Conservation (phyloP, 2,113 vertebrate species). For the Donacobius atricapilla region DNA sequence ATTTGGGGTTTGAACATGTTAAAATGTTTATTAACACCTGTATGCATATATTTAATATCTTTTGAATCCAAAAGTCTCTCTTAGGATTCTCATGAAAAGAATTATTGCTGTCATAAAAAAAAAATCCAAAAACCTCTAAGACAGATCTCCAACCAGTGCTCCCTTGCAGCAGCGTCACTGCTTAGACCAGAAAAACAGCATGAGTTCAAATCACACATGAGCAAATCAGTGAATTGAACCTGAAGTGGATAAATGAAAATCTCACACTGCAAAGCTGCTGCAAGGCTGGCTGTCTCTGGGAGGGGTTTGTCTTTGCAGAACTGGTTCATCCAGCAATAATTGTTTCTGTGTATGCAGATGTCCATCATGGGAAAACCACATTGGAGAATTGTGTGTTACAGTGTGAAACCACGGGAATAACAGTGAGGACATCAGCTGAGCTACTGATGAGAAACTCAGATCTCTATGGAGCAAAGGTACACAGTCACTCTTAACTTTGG, state of each 20-base stretch:
- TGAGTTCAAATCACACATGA: neutral
- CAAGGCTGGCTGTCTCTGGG: neutral
- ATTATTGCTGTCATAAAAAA: neutral
- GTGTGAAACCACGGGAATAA: slow-evolving; percentile 91
- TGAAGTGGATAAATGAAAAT: neutral
- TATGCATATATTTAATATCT: neutral
- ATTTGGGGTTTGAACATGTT: neutral
- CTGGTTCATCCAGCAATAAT: neutral
- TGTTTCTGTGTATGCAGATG: slow-evolving; percentile 69
- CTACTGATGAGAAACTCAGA: slow-evolving; percentile 92
- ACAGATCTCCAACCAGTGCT: neutral
- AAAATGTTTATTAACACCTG: neutral
- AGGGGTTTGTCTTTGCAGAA: neutral
- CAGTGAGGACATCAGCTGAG: slow-evolving; percentile 84
- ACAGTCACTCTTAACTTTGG: neutral
- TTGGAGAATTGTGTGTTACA: slow-evolving; percentile 95
- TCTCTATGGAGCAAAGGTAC: slow-evolving; percentile 93
- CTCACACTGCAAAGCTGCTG: neutral
- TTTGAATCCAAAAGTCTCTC: neutral
- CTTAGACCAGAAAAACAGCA: neutral
- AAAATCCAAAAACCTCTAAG: neutral
- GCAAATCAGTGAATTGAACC: neutral
- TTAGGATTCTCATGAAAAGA: neutral
- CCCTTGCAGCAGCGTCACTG: neutral
- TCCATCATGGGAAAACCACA: slow-evolving; percentile 83